Base-by-base conservation (phyloP, 2,113 vertebrate genomes). In the Aphyosemion australe region DNA sequence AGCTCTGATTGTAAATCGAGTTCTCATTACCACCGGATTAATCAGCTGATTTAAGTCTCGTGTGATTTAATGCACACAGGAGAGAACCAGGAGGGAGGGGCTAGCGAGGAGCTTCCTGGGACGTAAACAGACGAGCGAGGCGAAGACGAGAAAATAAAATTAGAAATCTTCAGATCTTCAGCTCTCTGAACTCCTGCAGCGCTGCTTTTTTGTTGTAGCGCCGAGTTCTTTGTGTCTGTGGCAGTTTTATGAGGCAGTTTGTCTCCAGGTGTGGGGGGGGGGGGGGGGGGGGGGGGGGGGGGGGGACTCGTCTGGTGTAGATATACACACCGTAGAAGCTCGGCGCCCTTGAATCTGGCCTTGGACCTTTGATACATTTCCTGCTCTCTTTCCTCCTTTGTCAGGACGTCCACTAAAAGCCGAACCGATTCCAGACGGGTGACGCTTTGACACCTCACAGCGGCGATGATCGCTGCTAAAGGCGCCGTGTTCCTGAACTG, bases 231-330 rank as follows among this genome's bases (percentile, higher is more conserved):
- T 72, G 37, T 56, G 57, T 76, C 49, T 70, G 63, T 76, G 82
- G 84, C 82, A 82, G 82, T 54, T 87, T 87, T 80, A 89, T 74
- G 79, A 84, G 79, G 78, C 75, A 21, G 52, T 86, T 81, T 83
- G 72, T 84, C 70, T 79, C 55, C 7, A 55, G 50, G 60, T 62
- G 59, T 60, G 48, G 45, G 62, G 51, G 56, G 46, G 69, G 69
- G 54, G 41, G 41, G 42, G 20, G 45, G 61, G 50, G 42, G 1
- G 31, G 41, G 32, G 21, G 69, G 61, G 45, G 59, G 68, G 31
- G 18, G 54, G 48, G 5, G 1, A 37, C 41, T 37, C 68, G 70
- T 74, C 73, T 74, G 42, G 19, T 12, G 51, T 55, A 68, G 78
- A 79, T 69, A 76, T 78, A 73, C 51, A 68, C 53, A 75, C 32